Conservation (phyloP, 2,797 vertebrate species). For the Gadopsis bispinosus region DNA sequence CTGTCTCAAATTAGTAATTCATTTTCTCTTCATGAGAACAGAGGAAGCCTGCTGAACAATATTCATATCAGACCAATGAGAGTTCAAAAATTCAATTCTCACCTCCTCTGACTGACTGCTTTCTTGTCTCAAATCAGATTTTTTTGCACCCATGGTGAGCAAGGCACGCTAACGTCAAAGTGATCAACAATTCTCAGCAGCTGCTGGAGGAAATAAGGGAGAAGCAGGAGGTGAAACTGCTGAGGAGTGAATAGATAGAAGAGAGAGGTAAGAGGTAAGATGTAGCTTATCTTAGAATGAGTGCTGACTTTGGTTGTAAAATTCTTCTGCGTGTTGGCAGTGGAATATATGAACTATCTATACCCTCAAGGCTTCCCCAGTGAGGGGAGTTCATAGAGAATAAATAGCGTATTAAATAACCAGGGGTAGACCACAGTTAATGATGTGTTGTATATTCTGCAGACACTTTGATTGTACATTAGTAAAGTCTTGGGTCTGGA, state of each 20-base stretch:
- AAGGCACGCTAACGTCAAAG: constrained; percentile 38
- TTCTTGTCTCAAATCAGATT: constrained; percentile 71
- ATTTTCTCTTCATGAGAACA: constrained; percentile 53
- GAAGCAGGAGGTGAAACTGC: constrained; percentile 42
- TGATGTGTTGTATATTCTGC: constrained; percentile 72
- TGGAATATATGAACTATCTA: constrained; percentile 50
- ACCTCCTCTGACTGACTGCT: constrained; percentile 61
- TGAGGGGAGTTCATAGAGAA: constrained; percentile 47
- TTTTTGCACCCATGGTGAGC: constrained; percentile 68
- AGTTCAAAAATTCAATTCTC: constrained; percentile 75
- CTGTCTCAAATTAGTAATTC: constrained; percentile 67
- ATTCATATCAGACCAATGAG: constrained; percentile 61
- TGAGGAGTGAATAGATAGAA: constrained; percentile 19
- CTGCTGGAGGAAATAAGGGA: constrained; percentile 39
- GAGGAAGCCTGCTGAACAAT: constrained; percentile 33
- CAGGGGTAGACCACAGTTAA: constrained; percentile 71
- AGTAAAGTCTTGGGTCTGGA: constrained; percentile 60
- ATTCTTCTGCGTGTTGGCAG: constrained; percentile 46
- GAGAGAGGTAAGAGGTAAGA: constrained; percentile 57
- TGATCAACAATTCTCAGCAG: constrained; percentile 55
- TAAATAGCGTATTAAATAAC: constrained; percentile 70
- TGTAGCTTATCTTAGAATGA: constrained; percentile 58
- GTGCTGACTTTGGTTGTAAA: constrained; percentile 59
- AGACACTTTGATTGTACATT: constrained; percentile 69
- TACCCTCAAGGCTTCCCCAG: constrained; percentile 60